Conservation (phyloP, 2,113 vertebrate genomes). For the Pardalotus punctatus region DNA sequence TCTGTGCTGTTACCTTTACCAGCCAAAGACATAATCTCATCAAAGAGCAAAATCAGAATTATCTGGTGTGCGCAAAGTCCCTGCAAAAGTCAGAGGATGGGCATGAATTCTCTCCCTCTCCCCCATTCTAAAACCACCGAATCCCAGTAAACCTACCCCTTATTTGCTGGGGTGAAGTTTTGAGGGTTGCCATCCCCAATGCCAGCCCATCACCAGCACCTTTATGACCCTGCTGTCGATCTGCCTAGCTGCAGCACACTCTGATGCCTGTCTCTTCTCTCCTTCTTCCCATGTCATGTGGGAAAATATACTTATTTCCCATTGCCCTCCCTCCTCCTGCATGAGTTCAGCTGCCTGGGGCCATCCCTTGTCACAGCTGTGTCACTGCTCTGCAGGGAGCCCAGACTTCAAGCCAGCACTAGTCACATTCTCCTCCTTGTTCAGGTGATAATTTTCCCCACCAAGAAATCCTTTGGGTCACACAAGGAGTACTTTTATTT, state of each 20-base stretch:
- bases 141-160: not conserved
- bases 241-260: not conserved
- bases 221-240: not conserved
- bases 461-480: not conserved
- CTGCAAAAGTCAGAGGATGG: not conserved
- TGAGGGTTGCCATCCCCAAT: not conserved
- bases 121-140: not conserved
- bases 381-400: rapidly evolving
- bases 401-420: not conserved
- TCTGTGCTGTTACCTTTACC: not conserved
- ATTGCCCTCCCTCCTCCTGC: not conserved
- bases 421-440: not conserved
- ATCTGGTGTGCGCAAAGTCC: not conserved
- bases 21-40: not conserved
- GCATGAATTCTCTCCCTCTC: not conserved
- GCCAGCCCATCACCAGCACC: not conserved
- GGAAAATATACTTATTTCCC: not conserved
- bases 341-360: not conserved
- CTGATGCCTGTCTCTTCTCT: not conserved
- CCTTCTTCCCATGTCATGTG: not conserved
- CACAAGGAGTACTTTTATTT: not conserved
- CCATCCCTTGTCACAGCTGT: rapidly evolving
- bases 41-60: not conserved
- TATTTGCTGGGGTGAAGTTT: not conserved
- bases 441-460: not conserved